These are phyloP conservation scores for Tringa solitaria DNA, from an alignment of 2,113 vertebrate species.

Conservation along the genomic window DNA sequence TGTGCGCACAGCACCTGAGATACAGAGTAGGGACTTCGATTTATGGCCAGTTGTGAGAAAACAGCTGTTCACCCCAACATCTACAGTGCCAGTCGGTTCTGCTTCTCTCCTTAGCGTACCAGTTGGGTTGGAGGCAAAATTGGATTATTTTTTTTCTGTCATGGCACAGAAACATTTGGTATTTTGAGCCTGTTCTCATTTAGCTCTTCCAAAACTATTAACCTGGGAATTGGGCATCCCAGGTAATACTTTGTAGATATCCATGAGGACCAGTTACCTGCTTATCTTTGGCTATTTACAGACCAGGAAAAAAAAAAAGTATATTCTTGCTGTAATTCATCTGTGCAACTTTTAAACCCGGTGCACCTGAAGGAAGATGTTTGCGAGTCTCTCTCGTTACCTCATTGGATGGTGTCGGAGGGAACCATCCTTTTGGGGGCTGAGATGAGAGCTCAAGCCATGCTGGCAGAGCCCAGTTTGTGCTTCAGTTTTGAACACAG, in stretches of 20 bases:
- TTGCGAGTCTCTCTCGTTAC: not conserved
- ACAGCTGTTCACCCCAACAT: not conserved
- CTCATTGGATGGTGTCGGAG: not conserved
- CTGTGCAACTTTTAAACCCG: not conserved
- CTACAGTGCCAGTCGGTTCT: not conserved
- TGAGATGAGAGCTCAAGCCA: not conserved
- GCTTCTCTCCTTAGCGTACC: not conserved
- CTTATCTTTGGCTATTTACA: not conserved
- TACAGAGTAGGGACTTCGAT: not conserved
- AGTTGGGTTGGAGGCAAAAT: not conserved
- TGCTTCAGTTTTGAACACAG: not conserved
- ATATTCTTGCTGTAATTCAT: not conserved
- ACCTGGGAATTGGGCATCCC: not conserved
- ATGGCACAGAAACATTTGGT: accelerated
- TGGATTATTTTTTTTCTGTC: too few species aligned
- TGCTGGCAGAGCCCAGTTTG: not conserved
- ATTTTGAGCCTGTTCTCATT: not conserved
- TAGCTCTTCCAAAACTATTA: not conserved
- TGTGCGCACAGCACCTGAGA: not conserved
- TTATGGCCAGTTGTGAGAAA: not conserved
- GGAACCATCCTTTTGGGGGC: not conserved
- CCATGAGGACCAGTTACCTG: not conserved
- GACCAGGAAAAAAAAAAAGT: not conserved
- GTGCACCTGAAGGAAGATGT: not conserved
- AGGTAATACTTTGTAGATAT: not conserved